Percentiles rank a stretch among this genome's conserved stretches.
Conservation (phyloP, 2,797 vertebrate species). For the Ispidina lecontei region DNA sequence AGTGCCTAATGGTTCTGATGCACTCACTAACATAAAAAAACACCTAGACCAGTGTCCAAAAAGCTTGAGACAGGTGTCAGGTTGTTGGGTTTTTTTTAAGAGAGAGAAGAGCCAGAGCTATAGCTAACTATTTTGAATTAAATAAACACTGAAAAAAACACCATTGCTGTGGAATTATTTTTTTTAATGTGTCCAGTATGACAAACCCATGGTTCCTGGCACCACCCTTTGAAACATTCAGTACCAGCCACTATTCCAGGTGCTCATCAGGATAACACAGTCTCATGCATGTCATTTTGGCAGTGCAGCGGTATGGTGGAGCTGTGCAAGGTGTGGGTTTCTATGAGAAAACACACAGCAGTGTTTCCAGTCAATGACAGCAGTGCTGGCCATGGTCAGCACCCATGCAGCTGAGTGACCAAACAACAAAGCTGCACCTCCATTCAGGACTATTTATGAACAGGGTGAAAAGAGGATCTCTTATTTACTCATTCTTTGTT, state of each 20-base stretch:
- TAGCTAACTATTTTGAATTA: not conserved
- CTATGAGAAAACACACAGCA: accelerated
- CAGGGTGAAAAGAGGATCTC: not conserved
- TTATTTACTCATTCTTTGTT: not conserved
- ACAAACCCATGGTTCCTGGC: not conserved
- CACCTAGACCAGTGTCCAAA: not conserved
- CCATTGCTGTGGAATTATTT: accelerated
- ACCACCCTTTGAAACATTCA: not conserved
- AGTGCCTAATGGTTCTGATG: not conserved
- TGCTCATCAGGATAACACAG: not conserved
- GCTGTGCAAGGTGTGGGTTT: not conserved
- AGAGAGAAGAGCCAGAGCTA: not conserved
- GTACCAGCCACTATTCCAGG: not conserved
- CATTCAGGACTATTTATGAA: not conserved
- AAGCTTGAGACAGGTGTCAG: not conserved
- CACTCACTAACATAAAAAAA: not conserved
- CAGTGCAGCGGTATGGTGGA: not conserved
- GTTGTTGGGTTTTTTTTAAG: not conserved
- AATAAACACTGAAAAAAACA: not conserved
- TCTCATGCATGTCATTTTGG: not conserved
- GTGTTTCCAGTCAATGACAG: accelerated
- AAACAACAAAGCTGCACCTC: not conserved
- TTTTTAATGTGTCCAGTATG: not conserved
- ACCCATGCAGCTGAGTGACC: not conserved
- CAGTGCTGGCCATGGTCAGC: not conserved